Evolutionary conservation across 2,888 invertebrate genomes (phyloP).

Genomic region (Tachina lurida): DNA sequence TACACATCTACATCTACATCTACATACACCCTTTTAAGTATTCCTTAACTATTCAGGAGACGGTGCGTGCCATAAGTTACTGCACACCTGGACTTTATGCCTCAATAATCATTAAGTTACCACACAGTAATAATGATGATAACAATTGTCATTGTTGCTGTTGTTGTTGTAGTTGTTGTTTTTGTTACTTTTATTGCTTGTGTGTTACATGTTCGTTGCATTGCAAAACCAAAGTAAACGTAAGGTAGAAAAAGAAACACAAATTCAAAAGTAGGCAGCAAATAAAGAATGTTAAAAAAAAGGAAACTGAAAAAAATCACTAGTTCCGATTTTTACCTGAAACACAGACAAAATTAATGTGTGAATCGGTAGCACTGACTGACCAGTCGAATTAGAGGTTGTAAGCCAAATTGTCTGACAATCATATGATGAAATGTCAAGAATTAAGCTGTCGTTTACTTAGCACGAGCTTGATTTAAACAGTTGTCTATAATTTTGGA

Average conservation of each 20-base stretch:
- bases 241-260: neutral
- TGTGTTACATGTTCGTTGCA: slow-evolving; percentile 2
- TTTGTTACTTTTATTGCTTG: slow-evolving; percentile 29
- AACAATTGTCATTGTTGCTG: slow-evolving; percentile 36
- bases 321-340: slow-evolving; percentile 74
- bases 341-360: neutral
- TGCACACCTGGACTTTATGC: slow-evolving; percentile 76
- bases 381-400: too few species aligned
- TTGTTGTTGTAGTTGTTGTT: slow-evolving; percentile 33
- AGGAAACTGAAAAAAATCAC: slow-evolving; percentile 42
- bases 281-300: slow-evolving; percentile 26
- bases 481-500: too few species aligned
- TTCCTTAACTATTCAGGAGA: slow-evolving; percentile 1
- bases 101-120: slow-evolving; percentile 74
- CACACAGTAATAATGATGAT: slow-evolving; percentile 60
- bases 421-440: too few species aligned
- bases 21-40: neutral
- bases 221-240: neutral
- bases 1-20: neutral
- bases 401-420: too few species aligned
- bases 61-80: slow-evolving; percentile 75
- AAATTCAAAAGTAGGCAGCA: neutral
- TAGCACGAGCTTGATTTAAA: too few species aligned
- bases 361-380: neutral
- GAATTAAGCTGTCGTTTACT: too few species aligned